These are phyloP conservation scores for Trididemnum miniatum DNA, from an alignment of 23 tunicate genomes.

Conservation along the genomic window DNA sequence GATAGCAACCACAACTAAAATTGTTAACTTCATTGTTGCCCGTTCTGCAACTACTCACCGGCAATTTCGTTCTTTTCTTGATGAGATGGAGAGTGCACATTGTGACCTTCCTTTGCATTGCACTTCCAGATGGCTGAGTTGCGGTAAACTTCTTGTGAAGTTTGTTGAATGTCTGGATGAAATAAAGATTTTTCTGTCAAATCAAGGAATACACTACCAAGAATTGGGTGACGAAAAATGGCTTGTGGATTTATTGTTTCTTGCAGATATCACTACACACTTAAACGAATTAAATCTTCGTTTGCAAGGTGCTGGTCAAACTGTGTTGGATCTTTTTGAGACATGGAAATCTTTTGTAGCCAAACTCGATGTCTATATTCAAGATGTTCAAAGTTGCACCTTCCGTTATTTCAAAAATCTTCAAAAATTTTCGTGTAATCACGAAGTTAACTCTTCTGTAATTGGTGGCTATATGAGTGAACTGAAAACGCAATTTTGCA, in stretches of 20 bases:
- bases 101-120: slow-evolving; percentile 46
- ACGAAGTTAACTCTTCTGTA: slow-evolving; percentile 51
- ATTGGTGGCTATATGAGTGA: slow-evolving; percentile 46
- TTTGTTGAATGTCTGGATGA: slow-evolving; percentile 65
- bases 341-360: slow-evolving; percentile 63
- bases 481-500: slow-evolving; percentile 60
- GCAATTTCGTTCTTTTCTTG: slow-evolving; percentile 65
- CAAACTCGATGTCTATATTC: slow-evolving; percentile 60
- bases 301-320: slow-evolving; percentile 57
- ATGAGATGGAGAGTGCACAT: slow-evolving; percentile 65
- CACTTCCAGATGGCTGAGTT: slow-evolving; percentile 45
- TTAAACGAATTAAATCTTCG: slow-evolving; percentile 61
- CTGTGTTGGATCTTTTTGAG: slow-evolving; percentile 62
- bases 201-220: slow-evolving; percentile 57
- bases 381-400: slow-evolving; percentile 53
- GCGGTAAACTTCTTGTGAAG: slow-evolving; percentile 62
- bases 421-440: slow-evolving; percentile 49
- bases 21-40: slow-evolving; percentile 51
- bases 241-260: slow-evolving; percentile 65
- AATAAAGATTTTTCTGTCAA: slow-evolving; percentile 56
- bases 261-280: slow-evolving; percentile 62
- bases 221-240: slow-evolving; percentile 62
- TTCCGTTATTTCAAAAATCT: slow-evolving; percentile 64
- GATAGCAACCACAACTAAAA: slow-evolving; percentile 50
- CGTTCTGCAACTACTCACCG: slow-evolving; percentile 68